phyloP scores from a whole-genome alignment of 2,888 invertebrate genomes.

The Dasypogon diadema region DNA sequence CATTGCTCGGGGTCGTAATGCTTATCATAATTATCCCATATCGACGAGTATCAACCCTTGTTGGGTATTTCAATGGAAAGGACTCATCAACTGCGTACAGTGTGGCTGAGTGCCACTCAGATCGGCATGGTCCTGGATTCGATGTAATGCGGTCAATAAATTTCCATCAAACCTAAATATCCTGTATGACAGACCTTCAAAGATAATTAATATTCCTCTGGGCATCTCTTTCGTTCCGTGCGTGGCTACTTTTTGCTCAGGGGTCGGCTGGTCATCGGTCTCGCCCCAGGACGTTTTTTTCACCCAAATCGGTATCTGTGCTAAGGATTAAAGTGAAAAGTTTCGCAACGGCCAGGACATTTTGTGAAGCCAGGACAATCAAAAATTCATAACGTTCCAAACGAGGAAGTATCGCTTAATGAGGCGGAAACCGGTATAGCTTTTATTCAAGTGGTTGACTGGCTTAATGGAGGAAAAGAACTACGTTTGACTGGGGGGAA shows the following conservation, averaged over 20 bases:
- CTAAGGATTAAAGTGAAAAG: background rate
- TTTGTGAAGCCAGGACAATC: constrained; percentile 11
- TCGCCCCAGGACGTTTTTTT: constrained; percentile 32
- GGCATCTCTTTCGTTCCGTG: constrained; percentile 60
- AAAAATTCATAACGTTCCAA: constrained; percentile 45
- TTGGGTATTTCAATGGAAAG: constrained; percentile 34
- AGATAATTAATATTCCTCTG: constrained; percentile 67
- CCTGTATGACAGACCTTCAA: constrained; percentile 65
- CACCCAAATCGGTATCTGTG: background rate
- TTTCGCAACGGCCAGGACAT: background rate
- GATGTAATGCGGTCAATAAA: constrained; percentile 54
- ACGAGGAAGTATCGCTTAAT: constrained; percentile 28
- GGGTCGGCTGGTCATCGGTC: background rate
- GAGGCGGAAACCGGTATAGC: constrained; percentile 34
- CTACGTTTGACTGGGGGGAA: background rate
- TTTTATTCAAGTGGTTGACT: background rate
- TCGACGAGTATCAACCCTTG: constrained; percentile 34
- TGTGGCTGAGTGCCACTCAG: constrained; percentile 15
- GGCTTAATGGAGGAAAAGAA: constrained; percentile 26
- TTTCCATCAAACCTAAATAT: constrained; percentile 53
- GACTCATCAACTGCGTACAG: constrained; percentile 25
- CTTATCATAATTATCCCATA: constrained; percentile 54
- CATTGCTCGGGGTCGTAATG: constrained; percentile 44
- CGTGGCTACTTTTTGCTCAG: constrained; percentile 1
- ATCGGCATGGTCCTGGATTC: constrained; percentile 27